Percentiles rank a stretch among this genome's conserved stretches.
phyloP scores from a whole-genome alignment of 2,113 vertebrate genomes.

The Orycteropus afer region DNA sequence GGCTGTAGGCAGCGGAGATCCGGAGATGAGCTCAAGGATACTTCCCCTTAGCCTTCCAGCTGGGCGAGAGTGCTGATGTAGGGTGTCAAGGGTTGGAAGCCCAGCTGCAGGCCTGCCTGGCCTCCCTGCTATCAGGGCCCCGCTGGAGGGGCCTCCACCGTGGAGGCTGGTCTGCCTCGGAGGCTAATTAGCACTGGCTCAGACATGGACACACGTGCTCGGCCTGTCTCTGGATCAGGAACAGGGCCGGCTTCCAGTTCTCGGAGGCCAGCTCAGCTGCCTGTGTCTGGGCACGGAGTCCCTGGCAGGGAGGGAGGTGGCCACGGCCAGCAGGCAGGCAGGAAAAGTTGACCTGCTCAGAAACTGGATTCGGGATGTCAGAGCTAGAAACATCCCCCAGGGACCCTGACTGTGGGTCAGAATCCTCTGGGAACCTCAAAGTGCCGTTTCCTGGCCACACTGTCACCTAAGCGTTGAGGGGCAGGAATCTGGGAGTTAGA shows the following conservation, averaged over 20 bases:
- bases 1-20: no score
- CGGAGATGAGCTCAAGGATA: no score
- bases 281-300: neutral
- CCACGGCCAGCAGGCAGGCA: neutral
- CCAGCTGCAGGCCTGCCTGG: neutral
- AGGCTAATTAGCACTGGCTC: neutral
- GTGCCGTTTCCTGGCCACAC: neutral
- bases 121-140: neutral
- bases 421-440: neutral
- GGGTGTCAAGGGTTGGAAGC: neutral
- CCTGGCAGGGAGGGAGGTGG: neutral
- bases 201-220: neutral
- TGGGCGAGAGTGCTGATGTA: rapidly evolving
- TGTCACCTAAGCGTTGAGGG: neutral
- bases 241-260: neutral
- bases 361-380: neutral
- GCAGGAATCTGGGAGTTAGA: neutral
- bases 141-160: neutral
- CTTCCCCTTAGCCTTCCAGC: neutral
- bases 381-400: neutral
- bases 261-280: neutral
- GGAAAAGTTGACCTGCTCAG: neutral
- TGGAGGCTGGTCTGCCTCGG: neutral
- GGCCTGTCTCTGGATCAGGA: neutral
- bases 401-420: neutral